phyloP scores from a whole-genome alignment of 1,140 invertebrate genomes.

The Nixonia krombeini region DNA sequence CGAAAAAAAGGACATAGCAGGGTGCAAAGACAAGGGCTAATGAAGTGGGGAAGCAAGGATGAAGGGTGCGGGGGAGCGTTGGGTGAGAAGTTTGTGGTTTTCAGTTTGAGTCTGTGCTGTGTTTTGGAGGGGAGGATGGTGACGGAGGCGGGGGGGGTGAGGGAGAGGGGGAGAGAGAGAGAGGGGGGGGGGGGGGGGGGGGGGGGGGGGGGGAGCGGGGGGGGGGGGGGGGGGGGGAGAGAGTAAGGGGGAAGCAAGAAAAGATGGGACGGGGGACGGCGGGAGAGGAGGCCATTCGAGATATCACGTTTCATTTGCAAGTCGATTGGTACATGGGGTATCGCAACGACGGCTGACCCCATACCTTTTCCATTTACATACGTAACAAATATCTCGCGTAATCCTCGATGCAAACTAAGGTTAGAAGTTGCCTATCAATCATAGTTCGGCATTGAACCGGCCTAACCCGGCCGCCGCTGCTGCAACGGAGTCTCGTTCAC shows the following conservation, averaged over 20 bases:
- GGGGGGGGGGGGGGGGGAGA: neutral
- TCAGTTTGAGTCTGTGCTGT: no score
- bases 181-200: neutral
- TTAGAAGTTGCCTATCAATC: conserved; percentile 66
- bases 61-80: no score
- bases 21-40: no score
- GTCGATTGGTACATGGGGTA: conserved; percentile 49
- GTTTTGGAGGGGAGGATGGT: no score
- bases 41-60: no score
- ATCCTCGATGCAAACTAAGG: conserved; percentile 53
- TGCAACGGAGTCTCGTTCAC: conserved; percentile 17
- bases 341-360: conserved; percentile 45
- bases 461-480: conserved; percentile 45
- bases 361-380: conserved; percentile 50
- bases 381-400: conserved; percentile 49
- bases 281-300: conserved; percentile 43
- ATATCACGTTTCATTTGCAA: conserved; percentile 54
- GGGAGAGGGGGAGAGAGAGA: neutral
- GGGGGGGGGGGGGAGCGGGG: neutral
- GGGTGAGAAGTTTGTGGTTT: no score
- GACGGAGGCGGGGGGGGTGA: neutral
- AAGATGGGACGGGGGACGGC: conserved; percentile 1
- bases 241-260: no score
- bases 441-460: conserved; percentile 62
- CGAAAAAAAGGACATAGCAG: no score